phyloP scores from a whole-genome alignment of 2,797 vertebrate genomes.

The Rhinatrema bivittatum region DNA sequence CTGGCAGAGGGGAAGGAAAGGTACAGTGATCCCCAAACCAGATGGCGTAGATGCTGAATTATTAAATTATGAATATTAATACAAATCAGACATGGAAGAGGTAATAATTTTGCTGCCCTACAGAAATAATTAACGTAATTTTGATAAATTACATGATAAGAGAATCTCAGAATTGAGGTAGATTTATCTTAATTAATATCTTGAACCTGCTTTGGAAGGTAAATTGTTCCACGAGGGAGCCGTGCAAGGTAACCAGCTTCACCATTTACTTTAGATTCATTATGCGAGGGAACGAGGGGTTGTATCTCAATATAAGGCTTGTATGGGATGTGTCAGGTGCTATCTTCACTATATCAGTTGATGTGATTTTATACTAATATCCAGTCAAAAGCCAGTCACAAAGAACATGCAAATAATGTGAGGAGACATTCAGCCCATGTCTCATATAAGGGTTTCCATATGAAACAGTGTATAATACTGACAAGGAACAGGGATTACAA shows the following conservation, averaged over 20 bases:
- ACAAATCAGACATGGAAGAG: constrained; percentile 95
- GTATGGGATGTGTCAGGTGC: too few species aligned
- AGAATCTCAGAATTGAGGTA: constrained; percentile 96
- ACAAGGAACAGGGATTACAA: too few species aligned
- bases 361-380: too few species aligned
- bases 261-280: constrained; percentile 33
- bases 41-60: constrained; percentile 85
- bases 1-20: constrained; percentile 48
- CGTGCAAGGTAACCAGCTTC: constrained; percentile 41
- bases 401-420: too few species aligned
- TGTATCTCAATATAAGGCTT: too few species aligned
- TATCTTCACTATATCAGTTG: too few species aligned
- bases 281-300: too few species aligned
- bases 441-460: too few species aligned
- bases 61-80: constrained; percentile 98
- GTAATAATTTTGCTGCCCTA: constrained; percentile 99
- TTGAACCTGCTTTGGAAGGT: constrained; percentile 91
- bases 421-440: too few species aligned
- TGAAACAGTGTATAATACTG: too few species aligned
- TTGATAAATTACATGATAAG: constrained; percentile 99
- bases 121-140: constrained; percentile 99
- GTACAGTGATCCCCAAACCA: constrained; percentile 60
- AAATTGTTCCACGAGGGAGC: constrained; percentile 77
- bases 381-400: too few species aligned
- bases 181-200: constrained; percentile 99